These are phyloP conservation scores for Muricea muricata DNA, from an alignment of 92 coral and sea anemone species.

Conservation along the genomic window DNA sequence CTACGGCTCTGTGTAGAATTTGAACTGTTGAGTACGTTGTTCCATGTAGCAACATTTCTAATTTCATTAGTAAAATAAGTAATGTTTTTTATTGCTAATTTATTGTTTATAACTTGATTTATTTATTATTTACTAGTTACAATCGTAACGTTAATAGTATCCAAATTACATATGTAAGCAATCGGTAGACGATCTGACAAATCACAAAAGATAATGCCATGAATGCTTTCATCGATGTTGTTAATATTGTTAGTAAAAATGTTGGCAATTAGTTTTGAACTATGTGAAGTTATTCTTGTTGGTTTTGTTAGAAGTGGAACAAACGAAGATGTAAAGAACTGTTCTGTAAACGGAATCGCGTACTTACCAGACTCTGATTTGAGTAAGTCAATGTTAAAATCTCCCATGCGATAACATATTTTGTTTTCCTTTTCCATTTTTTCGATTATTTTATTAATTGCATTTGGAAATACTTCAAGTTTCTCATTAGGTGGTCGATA, in stretches of 20 bases:
- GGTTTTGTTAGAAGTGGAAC: neutral
- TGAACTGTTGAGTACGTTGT: neutral
- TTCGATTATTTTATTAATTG: neutral
- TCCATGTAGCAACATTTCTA: neutral
- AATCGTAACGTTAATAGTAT: no score
- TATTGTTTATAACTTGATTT: neutral
- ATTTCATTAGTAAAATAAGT: neutral
- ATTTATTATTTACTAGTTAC: no score
- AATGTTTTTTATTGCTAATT: neutral
- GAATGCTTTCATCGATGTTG: neutral
- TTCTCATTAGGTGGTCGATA: conserved; percentile 2
- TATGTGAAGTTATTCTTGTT: neutral
- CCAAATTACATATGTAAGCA: neutral
- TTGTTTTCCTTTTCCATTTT: neutral
- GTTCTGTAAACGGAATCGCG: neutral
- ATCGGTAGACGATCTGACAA: neutral
- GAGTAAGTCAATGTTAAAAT: no score
- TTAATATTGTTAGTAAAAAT: neutral
- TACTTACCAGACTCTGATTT: neutral
- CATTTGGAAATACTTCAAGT: neutral
- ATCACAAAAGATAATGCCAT: neutral
- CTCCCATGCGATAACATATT: neutral
- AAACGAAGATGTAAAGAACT: neutral
- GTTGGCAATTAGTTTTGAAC: neutral
- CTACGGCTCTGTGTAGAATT: no score